Conservation (phyloP, 2,797 vertebrate species). For the Alectoris magna region DNA sequence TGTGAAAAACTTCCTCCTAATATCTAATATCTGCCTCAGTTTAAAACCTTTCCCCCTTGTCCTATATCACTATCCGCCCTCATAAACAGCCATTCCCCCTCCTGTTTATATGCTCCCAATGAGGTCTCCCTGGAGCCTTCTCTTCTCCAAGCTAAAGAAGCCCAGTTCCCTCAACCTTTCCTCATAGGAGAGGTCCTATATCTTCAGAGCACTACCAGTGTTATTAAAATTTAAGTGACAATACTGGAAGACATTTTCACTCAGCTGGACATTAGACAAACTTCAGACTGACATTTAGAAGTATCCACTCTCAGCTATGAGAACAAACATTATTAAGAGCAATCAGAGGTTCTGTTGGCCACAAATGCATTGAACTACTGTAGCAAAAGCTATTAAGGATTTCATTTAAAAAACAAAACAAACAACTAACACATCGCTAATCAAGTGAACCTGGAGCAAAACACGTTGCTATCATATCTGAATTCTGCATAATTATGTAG, state of each 20-base stretch:
- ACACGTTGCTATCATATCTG: not conserved
- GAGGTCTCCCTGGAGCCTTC: too few relatives aligned
- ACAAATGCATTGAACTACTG: accelerated
- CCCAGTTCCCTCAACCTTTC: too few relatives aligned
- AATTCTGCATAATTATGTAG: not conserved
- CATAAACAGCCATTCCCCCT: too few relatives aligned
- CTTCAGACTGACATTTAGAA: not conserved
- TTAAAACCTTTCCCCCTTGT: too few relatives aligned
- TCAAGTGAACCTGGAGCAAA: not conserved
- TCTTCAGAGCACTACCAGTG: not conserved
- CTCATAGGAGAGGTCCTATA: too few relatives aligned
- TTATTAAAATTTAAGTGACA: not conserved
- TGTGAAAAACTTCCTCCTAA: too few relatives aligned
- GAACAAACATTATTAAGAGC: not conserved
- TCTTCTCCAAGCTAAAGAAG: too few relatives aligned
- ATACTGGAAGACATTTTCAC: not conserved
- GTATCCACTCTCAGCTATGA: not conserved
- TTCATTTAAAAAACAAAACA: not conserved
- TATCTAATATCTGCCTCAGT: too few relatives aligned
- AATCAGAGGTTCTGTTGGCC: not conserved
- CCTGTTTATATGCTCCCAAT: too few relatives aligned
- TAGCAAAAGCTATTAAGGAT: not conserved
- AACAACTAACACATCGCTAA: not conserved
- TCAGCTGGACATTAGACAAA: not conserved
- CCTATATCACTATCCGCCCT: too few relatives aligned